Evolutionary conservation across 2,888 invertebrate species (phyloP), one percentile per base, ranked within the genome.

Genomic region (Euzetes globulus): DNA sequence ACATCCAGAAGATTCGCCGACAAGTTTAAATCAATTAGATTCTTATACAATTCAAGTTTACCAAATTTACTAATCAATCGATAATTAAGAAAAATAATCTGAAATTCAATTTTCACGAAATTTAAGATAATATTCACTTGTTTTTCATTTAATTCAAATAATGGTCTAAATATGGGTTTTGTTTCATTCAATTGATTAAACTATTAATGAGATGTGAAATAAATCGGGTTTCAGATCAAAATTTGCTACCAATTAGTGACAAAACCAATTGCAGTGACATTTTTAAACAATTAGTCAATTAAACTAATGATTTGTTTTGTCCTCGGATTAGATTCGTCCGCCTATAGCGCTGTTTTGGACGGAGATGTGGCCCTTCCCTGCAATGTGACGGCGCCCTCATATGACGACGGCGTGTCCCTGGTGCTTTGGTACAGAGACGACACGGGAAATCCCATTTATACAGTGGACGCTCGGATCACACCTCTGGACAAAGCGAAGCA

Each of bases 401-500:
- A 33, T 25, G 75, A 75, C 13, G 75, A 76, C 60, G 65, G 63
- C 6, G 76, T 76, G 13, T 65, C 73, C 11, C 29, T 76, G 6
- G 72, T 76, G 22, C 73, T 76, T 11, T 76, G 76, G 76, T 76
- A 75, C 29, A 63, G 72, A n/a, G 74, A 76, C 60, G 76, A 75
- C 55, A 71, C 63, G 11, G 73, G 60, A 15, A 73, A 41, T 9
- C 76, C 76, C 6, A 71, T 76, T n/a, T 76, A 76, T 71, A 73
- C 73, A 27, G 73, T 76, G 15, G 76, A 76, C 70, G 76, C 76
- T 3, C 75, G 76, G 1, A 73, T 50, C 5, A 33, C n/a, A 5
- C 68, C 29, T 17, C 63, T 76, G 9, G 52, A 65, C 13, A 72
- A 37, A 11, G 75, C 76, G 3, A 65, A 76, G 52, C 76, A 76